Evolutionary conservation across 2,113 vertebrate species (phyloP), one percentile per base, ranked within the genome.

Genomic region (Peromyscus californicus): DNA sequence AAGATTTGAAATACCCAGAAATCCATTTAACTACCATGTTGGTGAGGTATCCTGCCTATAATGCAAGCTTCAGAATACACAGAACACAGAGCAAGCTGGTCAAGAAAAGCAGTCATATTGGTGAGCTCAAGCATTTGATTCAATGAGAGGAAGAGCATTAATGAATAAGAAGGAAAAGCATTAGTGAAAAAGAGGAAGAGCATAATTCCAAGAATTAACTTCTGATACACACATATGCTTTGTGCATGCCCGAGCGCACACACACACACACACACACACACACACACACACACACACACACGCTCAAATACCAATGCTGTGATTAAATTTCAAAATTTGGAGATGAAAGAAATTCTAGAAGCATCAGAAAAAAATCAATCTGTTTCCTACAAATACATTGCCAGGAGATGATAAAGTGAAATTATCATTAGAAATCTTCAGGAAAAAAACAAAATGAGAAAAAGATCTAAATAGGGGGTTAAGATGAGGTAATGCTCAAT

Each of bases 121-220:
- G 33, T 22, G 6, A 83, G 36, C 12, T 15, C 24, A 36, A 4
- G 51, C 3, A 39, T 39, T 83, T 26, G 19, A 59, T n/a, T 33
- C 10, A 82, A 57, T 24, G 24, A 22, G 4, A 61, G 10, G 21
- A 83, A 24, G 5, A 24, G 24, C 15, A 26, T 59, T 83, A 61
- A 59, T 83, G n/a, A 39, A 51, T 51, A 51, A 51, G 6, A 51
- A 51, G 51, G 51, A 51, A 51, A 51, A 51, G 51, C 51, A 51
- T 51, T 51, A 51, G 10, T 51, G 51, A 51, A 51, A 51, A 51
- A 51, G 51, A 51, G 51, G 51, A 51, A 51, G 51, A 61, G 21
- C 1, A 4, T 15, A 1, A 39, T n/a, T 39, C 10, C 21, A 22
- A 24, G 3, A n/a, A 39, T 61, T 13, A 59, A 36, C 17, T 0